Conservation (phyloP, 2,888 invertebrate genomes). For the Myopa testacea region DNA sequence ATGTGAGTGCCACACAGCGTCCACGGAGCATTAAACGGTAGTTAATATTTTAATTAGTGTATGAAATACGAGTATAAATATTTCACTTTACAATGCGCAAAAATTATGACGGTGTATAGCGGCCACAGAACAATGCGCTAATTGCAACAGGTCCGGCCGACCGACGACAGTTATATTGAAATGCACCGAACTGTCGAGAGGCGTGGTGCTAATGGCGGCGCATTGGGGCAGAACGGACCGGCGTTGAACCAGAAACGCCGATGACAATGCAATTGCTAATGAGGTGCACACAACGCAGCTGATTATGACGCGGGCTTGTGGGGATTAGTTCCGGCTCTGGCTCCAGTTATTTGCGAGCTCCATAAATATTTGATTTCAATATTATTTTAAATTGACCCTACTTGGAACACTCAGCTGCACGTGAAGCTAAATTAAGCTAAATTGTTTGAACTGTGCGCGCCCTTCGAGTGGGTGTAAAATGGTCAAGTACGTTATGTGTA, state of each 20-base stretch:
- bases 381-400: constrained; percentile 34
- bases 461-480: not conserved
- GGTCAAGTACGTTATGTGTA: not conserved
- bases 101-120: constrained; percentile 12
- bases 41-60: constrained; percentile 28
- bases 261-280: constrained; percentile 52
- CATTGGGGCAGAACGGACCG: not conserved
- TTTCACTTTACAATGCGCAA: constrained; percentile 16
- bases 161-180: not conserved
- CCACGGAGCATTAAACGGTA: not conserved
- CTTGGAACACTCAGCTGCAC: not conserved
- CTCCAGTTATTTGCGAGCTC: not conserved
- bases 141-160: not conserved
- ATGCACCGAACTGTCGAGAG: not conserved
- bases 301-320: constrained; percentile 51
- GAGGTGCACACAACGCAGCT: constrained; percentile 56
- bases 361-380: constrained; percentile 24
- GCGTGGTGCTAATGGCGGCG: not conserved
- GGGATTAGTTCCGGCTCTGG: constrained; percentile 9
- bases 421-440: constrained; percentile 21
- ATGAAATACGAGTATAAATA: constrained; percentile 31
- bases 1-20: not conserved
- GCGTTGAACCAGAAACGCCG: constrained; percentile 26
- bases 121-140: not conserved
- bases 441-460: constrained; percentile 23